A percentile compares a stretch with the other conserved stretches of the same genome.
These are phyloP conservation scores for Resseliella maxima DNA, from an alignment of 2,888 invertebrate species.

Conservation along the genomic window DNA sequence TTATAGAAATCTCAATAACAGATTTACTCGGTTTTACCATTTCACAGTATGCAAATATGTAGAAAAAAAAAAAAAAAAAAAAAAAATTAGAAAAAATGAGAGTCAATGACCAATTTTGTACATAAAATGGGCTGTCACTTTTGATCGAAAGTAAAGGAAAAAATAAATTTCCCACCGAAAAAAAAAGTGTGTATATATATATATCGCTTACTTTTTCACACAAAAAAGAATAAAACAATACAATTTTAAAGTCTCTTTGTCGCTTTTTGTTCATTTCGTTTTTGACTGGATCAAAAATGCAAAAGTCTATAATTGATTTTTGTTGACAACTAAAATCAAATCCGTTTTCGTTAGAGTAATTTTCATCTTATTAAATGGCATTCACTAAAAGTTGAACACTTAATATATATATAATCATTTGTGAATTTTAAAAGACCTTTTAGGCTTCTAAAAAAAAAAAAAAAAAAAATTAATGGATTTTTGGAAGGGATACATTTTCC, in stretches of 20 bases:
- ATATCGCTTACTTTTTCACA: not conserved
- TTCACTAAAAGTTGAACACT: not conserved
- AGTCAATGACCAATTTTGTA: constrained; percentile 35
- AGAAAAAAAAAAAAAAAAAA: too few relatives aligned
- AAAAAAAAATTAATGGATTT: not conserved
- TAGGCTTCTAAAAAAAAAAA: not conserved
- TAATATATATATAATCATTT: not conserved
- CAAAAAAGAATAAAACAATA: not conserved
- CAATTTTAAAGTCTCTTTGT: not conserved
- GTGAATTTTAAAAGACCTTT: not conserved
- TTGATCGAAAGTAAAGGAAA: not conserved
- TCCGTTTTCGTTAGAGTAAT: not conserved
- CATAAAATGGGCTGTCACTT: not conserved
- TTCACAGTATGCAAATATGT: constrained; percentile 34
- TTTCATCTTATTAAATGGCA: not conserved
- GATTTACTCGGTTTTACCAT: constrained; percentile 8
- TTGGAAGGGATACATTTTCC: constrained; percentile 14
- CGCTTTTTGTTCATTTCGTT: not conserved
- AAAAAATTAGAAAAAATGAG: not conserved
- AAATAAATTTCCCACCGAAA: not conserved
- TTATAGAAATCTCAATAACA: not conserved
- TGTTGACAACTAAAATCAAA: not conserved
- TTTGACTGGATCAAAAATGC: not conserved
- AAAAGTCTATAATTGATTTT: constrained; percentile 1
- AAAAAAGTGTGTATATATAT: too few relatives aligned